These are phyloP conservation scores for Cosmia trapezina DNA, from an alignment of 2,888 invertebrate genomes.

Conservation along the genomic window DNA sequence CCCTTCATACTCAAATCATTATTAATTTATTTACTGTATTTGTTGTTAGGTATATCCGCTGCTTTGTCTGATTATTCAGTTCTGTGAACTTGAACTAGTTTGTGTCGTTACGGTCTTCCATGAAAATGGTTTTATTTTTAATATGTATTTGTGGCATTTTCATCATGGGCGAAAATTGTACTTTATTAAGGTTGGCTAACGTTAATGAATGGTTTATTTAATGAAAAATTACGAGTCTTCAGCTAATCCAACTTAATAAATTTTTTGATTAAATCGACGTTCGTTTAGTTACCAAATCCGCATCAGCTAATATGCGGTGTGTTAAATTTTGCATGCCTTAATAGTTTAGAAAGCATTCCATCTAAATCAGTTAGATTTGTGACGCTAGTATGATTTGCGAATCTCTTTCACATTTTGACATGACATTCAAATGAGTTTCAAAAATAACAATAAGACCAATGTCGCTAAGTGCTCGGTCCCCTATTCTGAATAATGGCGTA, in stretches of 20 bases:
- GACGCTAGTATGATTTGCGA: constrained; percentile 36
- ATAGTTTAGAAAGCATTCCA: constrained; percentile 41
- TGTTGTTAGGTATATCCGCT: constrained; percentile 66
- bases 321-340: constrained; percentile 17
- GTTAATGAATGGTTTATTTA: constrained; percentile 1
- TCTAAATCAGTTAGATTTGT: constrained; percentile 31
- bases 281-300: not conserved
- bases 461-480: constrained; percentile 72
- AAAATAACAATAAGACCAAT: constrained; percentile 79
- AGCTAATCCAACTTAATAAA: constrained; percentile 21
- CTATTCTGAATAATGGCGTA: constrained; percentile 77
- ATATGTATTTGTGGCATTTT: not conserved
- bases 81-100: constrained; percentile 45
- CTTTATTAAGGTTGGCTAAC: not conserved
- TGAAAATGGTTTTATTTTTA: not conserved
- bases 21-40: constrained; percentile 71
- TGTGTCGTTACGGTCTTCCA: not conserved
- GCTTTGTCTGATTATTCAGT: constrained; percentile 56
- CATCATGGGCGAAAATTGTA: not conserved
- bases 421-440: constrained; percentile 81
- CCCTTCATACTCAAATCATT: constrained; percentile 73
- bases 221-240: not conserved
- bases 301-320: not conserved
- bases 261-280: constrained; percentile 9
- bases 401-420: constrained; percentile 63